Conservation (phyloP, 2,113 vertebrate genomes). For the Dicentrarchus labrax region DNA sequence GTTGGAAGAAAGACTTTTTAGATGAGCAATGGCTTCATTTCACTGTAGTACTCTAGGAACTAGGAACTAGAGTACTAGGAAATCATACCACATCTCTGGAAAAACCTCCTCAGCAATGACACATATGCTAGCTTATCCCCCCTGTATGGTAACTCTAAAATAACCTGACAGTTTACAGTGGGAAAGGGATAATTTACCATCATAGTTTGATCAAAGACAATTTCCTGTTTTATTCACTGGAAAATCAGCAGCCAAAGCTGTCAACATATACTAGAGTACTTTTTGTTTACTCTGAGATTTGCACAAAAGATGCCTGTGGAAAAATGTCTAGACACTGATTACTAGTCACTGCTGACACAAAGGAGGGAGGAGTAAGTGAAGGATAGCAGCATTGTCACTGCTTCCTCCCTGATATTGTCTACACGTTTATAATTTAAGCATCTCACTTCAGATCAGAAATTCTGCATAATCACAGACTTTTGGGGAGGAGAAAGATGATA, state of each 20-base stretch:
- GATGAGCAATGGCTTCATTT: constrained; percentile 5
- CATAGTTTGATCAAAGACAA: constrained; percentile 26
- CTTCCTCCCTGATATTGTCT: constrained; percentile 9
- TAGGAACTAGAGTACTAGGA: too few species aligned
- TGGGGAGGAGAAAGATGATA: not conserved
- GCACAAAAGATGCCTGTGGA: not conserved
- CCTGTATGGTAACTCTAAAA: not conserved
- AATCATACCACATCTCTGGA: not conserved
- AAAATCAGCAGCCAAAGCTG: constrained; percentile 32
- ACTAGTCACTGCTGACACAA: constrained; percentile 34
- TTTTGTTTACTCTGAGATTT: constrained; percentile 16
- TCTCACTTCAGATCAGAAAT: not conserved
- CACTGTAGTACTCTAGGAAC: not conserved
- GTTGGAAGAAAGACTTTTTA: constrained; percentile 8
- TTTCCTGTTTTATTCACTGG: constrained; percentile 16
- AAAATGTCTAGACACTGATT: constrained; percentile 17
- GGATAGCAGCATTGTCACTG: constrained; percentile 1
- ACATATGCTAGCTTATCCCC: not conserved
- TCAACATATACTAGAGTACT: not conserved
- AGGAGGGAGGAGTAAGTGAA: constrained; percentile 2
- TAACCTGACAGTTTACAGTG: not conserved
- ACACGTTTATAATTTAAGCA: not conserved
- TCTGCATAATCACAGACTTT: not conserved
- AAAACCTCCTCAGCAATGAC: not conserved
- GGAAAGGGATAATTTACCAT: constrained; percentile 2